Conservation (phyloP, 1,140 invertebrate genomes). For the Hetaerina americana region DNA sequence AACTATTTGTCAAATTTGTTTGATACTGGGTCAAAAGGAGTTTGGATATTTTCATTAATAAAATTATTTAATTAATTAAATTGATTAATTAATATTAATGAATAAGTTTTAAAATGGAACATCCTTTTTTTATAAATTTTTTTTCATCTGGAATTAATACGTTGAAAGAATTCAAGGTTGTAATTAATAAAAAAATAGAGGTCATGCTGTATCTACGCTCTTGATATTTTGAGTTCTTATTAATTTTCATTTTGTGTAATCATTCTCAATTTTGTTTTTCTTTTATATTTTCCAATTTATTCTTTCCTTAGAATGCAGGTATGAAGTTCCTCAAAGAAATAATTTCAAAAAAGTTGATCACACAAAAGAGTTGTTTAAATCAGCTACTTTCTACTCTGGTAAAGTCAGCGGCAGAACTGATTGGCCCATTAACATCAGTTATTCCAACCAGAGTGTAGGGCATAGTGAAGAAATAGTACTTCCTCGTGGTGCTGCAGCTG, state of each 20-base stretch:
- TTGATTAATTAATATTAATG: too few species aligned
- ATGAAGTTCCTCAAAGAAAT: slow-evolving; percentile 17
- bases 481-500: slow-evolving; percentile 14
- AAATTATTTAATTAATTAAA: too few species aligned
- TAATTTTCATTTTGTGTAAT: neutral
- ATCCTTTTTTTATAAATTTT: too few species aligned
- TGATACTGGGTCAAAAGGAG: too few species aligned
- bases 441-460: slow-evolving; percentile 7
- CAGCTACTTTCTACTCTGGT: slow-evolving; percentile 10
- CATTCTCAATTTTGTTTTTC: neutral
- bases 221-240: slow-evolving; percentile 1
- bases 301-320: slow-evolving; percentile 16
- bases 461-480: slow-evolving; percentile 5
- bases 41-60: too few species aligned
- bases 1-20: too few species aligned
- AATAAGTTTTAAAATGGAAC: too few species aligned
- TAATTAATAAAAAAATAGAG: too few species aligned
- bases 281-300: slow-evolving; percentile 28
- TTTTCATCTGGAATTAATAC: too few species aligned
- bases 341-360: slow-evolving; percentile 19
- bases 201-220: neutral
- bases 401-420: slow-evolving; percentile 14
- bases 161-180: too few species aligned
- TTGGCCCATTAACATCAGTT: slow-evolving; percentile 11
- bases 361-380: slow-evolving; percentile 6